A percentile compares a stretch with the other conserved stretches of the same genome.
Evolutionary conservation across 2,113 vertebrate species (phyloP).

Genomic region (Lampris incognitus): DNA sequence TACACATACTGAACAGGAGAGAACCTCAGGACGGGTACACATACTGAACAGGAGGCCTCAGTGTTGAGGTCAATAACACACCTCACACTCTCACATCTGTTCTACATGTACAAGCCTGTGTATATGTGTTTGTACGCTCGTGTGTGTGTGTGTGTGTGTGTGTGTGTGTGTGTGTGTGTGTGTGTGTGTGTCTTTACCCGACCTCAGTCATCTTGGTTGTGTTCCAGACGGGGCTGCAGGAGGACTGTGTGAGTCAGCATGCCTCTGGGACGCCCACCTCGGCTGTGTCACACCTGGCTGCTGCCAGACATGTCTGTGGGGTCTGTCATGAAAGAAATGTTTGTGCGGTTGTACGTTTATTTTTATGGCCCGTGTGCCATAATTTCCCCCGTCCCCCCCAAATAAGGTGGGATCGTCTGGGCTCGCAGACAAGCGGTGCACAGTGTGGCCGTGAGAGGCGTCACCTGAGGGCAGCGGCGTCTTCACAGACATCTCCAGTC

Average conservation of each 20-base stretch:
- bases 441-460: background rate
- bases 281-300: constrained; percentile 70
- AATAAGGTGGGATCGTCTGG: constrained; percentile 8
- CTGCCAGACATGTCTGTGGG: constrained; percentile 73
- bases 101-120: constrained; percentile 1
- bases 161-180: constrained; percentile 25
- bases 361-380: constrained; percentile 28
- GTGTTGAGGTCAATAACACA: constrained; percentile 40
- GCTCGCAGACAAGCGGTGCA: constrained; percentile 52
- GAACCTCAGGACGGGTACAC: background rate
- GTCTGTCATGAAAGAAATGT: constrained; percentile 28
- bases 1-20: too few relatives aligned
- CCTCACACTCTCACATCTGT: constrained; percentile 41
- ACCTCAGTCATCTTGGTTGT: constrained; percentile 48
- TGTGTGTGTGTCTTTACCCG: constrained; percentile 7
- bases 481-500: background rate
- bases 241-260: constrained; percentile 72
- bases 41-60: constrained; percentile 13
- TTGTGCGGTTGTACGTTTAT: constrained; percentile 19
- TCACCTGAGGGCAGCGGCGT: constrained; percentile 15
- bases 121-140: background rate
- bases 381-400: constrained; percentile 27
- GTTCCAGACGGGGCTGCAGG: constrained; percentile 74
- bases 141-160: constrained; percentile 16
- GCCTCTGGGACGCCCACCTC: constrained; percentile 52